Conservation (phyloP, 2,888 invertebrate species). For the Drosophila meridiana region DNA sequence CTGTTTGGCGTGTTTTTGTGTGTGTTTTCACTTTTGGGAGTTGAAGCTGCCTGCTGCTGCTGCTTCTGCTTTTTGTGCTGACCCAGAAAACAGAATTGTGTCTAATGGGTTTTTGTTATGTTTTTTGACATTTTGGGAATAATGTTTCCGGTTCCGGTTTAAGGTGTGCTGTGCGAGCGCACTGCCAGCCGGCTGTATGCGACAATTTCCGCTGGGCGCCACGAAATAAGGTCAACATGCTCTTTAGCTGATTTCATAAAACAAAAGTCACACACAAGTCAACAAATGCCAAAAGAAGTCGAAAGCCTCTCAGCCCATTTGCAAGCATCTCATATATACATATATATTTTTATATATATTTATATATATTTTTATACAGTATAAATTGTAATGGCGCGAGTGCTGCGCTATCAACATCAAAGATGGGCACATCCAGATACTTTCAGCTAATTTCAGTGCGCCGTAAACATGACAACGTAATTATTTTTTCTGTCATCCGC, state of each 20-base stretch:
- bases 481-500: constrained; percentile 71
- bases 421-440: constrained; percentile 72
- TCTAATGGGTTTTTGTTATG: constrained; percentile 80
- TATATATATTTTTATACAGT: background rate
- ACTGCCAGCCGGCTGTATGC: constrained; percentile 51
- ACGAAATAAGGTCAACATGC: constrained; percentile 71
- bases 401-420: constrained; percentile 66
- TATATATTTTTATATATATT: background rate
- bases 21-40: constrained; percentile 66
- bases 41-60: constrained; percentile 31
- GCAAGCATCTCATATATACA: background rate
- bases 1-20: constrained; percentile 36
- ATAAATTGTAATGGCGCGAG: constrained; percentile 34
- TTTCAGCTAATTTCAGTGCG: constrained; percentile 77
- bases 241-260: constrained; percentile 70
- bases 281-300: constrained; percentile 19
- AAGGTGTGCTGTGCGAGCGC: constrained; percentile 67
- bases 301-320: constrained; percentile 18
- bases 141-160: constrained; percentile 80
- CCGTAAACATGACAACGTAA: constrained; percentile 80
- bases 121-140: constrained; percentile 81
- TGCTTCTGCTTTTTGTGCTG: constrained; percentile 48
- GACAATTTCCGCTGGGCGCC: constrained; percentile 70
- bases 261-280: constrained; percentile 39
- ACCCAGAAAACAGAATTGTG: constrained; percentile 78